phyloP scores from a whole-genome alignment of 2,113 vertebrate genomes.

The Limanda limanda region DNA sequence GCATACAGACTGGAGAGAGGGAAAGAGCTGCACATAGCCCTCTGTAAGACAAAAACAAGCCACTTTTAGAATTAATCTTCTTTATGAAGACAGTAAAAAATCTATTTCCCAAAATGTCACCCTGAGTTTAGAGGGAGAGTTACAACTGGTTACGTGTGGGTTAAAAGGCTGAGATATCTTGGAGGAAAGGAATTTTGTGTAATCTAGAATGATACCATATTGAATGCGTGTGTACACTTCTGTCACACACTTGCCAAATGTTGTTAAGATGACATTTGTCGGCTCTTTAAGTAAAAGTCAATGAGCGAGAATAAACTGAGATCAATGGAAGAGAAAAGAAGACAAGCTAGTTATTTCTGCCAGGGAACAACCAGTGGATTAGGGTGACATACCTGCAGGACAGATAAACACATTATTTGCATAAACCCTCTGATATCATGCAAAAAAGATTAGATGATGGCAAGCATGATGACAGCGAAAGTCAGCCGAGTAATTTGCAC shows the following conservation, averaged over 20 bases:
- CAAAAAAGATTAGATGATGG: constrained; percentile 11
- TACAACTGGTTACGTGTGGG: not conserved
- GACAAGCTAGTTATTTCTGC: not conserved
- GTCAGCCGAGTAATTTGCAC: not conserved
- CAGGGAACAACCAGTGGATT: not conserved
- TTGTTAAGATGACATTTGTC: constrained; percentile 13
- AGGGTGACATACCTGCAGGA: not conserved
- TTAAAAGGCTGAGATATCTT: not conserved
- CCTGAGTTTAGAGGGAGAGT: not conserved
- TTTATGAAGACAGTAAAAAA: not conserved
- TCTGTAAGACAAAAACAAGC: not conserved
- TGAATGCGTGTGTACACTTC: not conserved
- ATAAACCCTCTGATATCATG: not conserved
- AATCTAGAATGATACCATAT: not conserved
- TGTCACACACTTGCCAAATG: constrained; percentile 14
- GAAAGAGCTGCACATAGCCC: not conserved
- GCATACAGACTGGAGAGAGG: no score
- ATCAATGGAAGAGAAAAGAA: constrained; percentile 2
- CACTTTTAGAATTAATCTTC: not conserved
- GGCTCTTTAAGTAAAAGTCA: constrained; percentile 10
- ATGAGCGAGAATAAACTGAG: not conserved
- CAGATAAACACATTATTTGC: not conserved
- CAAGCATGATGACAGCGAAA: not conserved
- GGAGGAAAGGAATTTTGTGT: not conserved
- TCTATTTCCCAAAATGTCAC: not conserved